Base-by-base conservation (phyloP, 2,113 vertebrate species). In the Oreochromis niloticus region DNA sequence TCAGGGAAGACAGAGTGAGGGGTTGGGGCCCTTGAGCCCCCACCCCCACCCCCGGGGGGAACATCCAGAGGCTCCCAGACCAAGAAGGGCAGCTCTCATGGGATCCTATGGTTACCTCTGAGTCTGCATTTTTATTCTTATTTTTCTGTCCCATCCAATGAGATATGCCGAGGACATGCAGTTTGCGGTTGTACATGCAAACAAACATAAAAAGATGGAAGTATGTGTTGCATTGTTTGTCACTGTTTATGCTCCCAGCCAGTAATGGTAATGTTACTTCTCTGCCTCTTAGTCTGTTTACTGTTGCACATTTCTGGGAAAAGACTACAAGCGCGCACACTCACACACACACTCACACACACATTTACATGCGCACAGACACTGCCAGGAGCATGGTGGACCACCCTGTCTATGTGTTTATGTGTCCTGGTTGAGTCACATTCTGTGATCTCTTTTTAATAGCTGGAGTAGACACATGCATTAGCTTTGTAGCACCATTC, bases 381-480 rank as follows among this genome's bases (percentile, higher is more conserved):
- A 85, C 14, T 85, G 90, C 93, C 88, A 93, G 91, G 50, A 93
- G 93, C 92, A 87, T 78, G 85, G 91, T 88, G 93, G 95, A 95
- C 95, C 95, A 95, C 94, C 95, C 92, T 92, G 94, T 84, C 92
- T 88, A 92, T 89, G 92, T 96, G 95, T 96, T 96, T 96, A 95
- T 84, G 73, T 83, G 81, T 56, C 39, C 92, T 90, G 92, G 89
- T 93, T 92, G 93, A 93, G 90, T 94, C 95, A 93, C 92, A 92
- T 93, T 93, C 91, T 95, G 93, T 91, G 93, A 94, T 95, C 89
- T 93, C 88, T 91, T 91, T 93, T 94, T 95, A 95, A 94, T 92
- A 94, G 93, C 90, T 87, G 55, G 87, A 85, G 84, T 88, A 89
- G 90, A 93, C 89, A 79, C 87, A 91, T 91, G 90, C 91, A 91